Evolutionary conservation across 2,797 vertebrate species (phyloP).

Genomic region (Cygnus olor): DNA sequence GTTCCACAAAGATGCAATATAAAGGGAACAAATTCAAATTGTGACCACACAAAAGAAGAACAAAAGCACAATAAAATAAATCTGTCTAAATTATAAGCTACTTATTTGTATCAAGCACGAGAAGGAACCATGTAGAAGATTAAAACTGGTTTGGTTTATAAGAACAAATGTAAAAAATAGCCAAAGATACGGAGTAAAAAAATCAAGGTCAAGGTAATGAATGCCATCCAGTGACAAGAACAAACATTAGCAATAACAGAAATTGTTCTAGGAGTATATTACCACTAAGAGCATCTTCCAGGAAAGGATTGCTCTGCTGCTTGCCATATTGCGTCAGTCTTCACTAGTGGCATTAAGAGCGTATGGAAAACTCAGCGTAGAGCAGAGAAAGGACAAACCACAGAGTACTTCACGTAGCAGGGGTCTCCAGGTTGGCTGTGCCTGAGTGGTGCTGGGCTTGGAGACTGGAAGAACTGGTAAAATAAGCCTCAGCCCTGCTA

Average conservation of each 20-base stretch:
- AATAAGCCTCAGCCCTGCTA: neutral
- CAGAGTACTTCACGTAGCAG: neutral
- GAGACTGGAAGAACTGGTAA: conserved; percentile 5
- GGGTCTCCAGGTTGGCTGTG: conserved; percentile 1
- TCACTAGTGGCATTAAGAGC: neutral
- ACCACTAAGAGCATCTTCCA: neutral
- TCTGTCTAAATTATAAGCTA: neutral
- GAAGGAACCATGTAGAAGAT: neutral
- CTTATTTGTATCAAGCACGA: neutral
- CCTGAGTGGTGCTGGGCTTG: neutral
- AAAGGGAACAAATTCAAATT: neutral
- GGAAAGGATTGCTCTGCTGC: neutral
- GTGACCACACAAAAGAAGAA: neutral
- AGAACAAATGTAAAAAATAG: neutral
- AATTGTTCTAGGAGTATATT: neutral
- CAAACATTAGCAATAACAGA: neutral
- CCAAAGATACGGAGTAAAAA: neutral
- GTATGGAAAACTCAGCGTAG: neutral
- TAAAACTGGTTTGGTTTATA: neutral
- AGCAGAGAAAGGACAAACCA: neutral
- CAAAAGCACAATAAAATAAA: neutral
- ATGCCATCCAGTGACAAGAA: neutral
- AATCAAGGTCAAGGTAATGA: neutral
- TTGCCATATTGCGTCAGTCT: neutral
- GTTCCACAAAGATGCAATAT: neutral